These are phyloP conservation scores for Strongylocentrotus purpuratus DNA, from an alignment of 35 echinoderm and acorn worm genomes.

Conservation along the genomic window DNA sequence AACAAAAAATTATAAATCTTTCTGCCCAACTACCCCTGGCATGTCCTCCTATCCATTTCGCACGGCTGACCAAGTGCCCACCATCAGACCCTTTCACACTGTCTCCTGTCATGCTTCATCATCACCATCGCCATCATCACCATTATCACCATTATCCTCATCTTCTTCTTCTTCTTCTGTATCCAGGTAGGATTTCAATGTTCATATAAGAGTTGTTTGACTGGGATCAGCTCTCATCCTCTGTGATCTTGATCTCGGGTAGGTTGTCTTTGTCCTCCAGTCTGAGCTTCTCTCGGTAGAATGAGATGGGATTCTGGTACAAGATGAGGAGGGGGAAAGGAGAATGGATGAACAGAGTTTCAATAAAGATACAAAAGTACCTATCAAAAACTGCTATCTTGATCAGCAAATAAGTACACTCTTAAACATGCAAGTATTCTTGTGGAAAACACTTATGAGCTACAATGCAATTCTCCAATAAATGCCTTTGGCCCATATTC, in stretches of 20 bases:
- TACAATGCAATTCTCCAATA: too few relatives aligned
- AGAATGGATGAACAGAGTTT: not conserved
- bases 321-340: not conserved
- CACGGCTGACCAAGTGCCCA: not conserved
- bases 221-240: conserved; percentile 44
- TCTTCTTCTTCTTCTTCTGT: not conserved
- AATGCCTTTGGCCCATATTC: too few relatives aligned
- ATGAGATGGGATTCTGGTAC: conserved; percentile 55
- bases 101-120: not conserved
- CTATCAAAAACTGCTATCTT: too few relatives aligned
- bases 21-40: not conserved
- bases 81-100: not conserved
- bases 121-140: not conserved
- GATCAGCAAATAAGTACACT: too few relatives aligned
- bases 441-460: too few relatives aligned
- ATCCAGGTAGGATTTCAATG: not conserved
- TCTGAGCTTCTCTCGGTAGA: conserved; percentile 63
- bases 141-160: not conserved
- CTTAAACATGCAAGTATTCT: too few relatives aligned
- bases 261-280: conserved; percentile 68
- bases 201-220: not conserved
- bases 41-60: not conserved
- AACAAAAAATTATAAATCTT: not conserved
- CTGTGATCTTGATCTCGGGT: conserved; percentile 54
- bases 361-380: not conserved